Evolutionary conservation across 2,797 vertebrate species (phyloP), one percentile per base, ranked within the genome.

Genomic region (Acanthis flammea): DNA sequence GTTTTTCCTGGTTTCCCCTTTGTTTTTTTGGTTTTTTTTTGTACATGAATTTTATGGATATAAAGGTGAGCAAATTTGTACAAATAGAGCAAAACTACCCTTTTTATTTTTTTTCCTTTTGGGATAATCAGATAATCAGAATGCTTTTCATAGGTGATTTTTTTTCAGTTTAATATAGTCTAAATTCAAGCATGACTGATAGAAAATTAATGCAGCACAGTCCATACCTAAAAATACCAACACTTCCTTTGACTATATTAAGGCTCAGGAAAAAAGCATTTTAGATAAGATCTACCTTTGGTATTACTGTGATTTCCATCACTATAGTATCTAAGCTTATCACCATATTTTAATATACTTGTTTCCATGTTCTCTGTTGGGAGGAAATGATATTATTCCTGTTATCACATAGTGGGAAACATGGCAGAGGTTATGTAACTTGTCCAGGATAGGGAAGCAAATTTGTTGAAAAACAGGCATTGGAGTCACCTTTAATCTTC

Each of bases 251-350:
- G 45, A 48, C 50, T 72, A 8, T 65, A 50, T 88, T 81, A 85
- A 73, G 57, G 28, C 35, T 86, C 44, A 41, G 61, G 50, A 47
- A 73, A 62, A 80, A 74, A 14, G 16, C 19, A 30, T 35, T 60
- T 76, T 55, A 74, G 72, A 45, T 63, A 90, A 84, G 66, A 8
- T 72, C 76, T 88, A 71, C 58, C 54, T 84, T 33, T 44, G 53
- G 9, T 72, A 39, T 57, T 91, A 67, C 44, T 71, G 19, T 77
- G n/a, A 24, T 90, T 53, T 44, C 0, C 86, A 28, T 72, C 61
- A 9, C 24, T 61, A 24, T 28, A 37, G 9, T 24, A 54, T 75
- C 41, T 74, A 78, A 83, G 61, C 41, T 16, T 85, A 41, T 70
- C 50, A 31, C 7, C 11, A 6, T 39, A 61, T 78, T 84, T 90